Percentiles rank a stretch among this genome's conserved stretches.
Evolutionary conservation across 30 jellyfish, hydroid and myxozoan genomes (phyloP).

Genomic region (Hydractinia echinata): DNA sequence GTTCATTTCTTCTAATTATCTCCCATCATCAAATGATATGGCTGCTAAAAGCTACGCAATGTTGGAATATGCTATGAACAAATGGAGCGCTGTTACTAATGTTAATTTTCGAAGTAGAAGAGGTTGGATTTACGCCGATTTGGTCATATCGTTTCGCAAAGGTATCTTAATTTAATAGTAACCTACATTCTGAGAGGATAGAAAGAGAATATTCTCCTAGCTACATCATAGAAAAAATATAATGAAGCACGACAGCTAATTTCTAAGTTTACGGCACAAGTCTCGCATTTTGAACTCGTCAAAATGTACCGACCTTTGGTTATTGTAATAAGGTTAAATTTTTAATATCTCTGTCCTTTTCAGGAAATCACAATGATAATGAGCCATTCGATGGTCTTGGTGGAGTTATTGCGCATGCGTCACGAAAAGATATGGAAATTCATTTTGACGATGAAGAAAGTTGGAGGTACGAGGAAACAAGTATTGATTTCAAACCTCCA

Average conservation of each 20-base stretch:
- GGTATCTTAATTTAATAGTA: neutral
- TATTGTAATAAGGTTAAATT: too few relatives aligned
- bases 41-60: neutral
- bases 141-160: neutral
- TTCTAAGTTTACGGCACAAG: too few relatives aligned
- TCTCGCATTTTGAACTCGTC: too few relatives aligned
- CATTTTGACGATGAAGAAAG: constrained; percentile 37
- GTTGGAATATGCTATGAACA: constrained; percentile 7
- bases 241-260: too few relatives aligned
- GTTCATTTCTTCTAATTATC: neutral
- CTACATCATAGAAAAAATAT: too few relatives aligned
- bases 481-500: constrained; percentile 9
- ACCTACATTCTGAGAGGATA: too few relatives aligned
- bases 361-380: constrained; percentile 41
- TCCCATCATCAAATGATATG: neutral
- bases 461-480: constrained; percentile 2
- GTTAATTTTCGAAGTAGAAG: neutral
- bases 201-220: too few relatives aligned
- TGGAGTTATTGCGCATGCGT: constrained; percentile 28
- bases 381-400: constrained; percentile 35
- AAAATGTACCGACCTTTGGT: too few relatives aligned
- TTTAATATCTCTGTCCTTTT: neutral
- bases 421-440: neutral
- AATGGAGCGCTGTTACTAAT: constrained; percentile 17
- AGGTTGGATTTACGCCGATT: neutral